phyloP scores from a whole-genome alignment of 2,797 vertebrate species.

The Cyprinella venusta region DNA sequence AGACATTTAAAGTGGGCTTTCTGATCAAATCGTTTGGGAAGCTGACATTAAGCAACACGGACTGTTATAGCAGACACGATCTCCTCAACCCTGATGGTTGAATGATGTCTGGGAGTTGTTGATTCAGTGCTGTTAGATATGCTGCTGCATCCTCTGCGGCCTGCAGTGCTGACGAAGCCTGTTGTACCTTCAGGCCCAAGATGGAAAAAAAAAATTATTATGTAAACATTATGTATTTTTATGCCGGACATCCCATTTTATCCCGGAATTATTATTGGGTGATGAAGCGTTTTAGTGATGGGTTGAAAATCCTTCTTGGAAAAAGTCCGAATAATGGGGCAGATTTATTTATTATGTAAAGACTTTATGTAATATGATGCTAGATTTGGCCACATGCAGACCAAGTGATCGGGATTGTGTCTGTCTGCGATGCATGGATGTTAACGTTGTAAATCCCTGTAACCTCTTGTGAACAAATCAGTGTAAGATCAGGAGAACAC shows the following conservation, averaged over 20 bases:
- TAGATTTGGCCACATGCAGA: slow-evolving; percentile 24
- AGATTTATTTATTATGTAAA: slow-evolving; percentile 23
- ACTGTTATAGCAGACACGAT: neutral
- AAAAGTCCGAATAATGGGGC: neutral
- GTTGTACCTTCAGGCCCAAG: slow-evolving; percentile 23
- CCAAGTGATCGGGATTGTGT: slow-evolving; percentile 18
- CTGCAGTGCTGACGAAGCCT: slow-evolving; percentile 42
- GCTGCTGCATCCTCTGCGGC: slow-evolving; percentile 48
- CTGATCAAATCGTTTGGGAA: neutral
- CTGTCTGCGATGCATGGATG: neutral
- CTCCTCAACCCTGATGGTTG: slow-evolving; percentile 7
- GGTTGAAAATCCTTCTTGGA: neutral
- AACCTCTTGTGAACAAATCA: slow-evolving; percentile 14
- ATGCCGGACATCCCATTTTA: neutral
- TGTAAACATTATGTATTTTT: neutral
- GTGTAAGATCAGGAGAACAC: neutral
- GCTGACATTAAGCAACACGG: neutral
- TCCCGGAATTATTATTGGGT: neutral
- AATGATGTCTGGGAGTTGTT: slow-evolving; percentile 33
- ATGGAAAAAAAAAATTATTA: neutral
- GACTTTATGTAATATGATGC: slow-evolving; percentile 29
- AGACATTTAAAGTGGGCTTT: neutral
- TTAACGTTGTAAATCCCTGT: slow-evolving; percentile 27
- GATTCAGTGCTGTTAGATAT: slow-evolving; percentile 53
- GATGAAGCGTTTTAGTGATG: neutral